Evolutionary conservation across 2,888 invertebrate species (phyloP), one percentile per base, ranked within the genome.

Genomic region (Watsonalla binaria): DNA sequence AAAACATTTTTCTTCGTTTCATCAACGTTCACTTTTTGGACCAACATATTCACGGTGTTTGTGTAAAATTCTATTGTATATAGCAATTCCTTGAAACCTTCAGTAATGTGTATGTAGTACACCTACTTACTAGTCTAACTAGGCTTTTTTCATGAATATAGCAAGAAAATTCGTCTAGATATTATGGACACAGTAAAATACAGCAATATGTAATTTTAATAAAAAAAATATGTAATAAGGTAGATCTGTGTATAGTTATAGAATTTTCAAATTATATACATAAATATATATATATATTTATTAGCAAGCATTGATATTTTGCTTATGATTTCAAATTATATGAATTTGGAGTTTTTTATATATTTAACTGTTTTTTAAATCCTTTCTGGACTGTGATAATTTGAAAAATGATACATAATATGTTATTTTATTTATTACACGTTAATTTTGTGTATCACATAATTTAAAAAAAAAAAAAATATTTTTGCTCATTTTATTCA

Each of bases 311-410:
- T 42, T 42, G 5, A 11, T 42, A 11, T 42, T 42, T 8, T 37
- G 37, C 11, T 42, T 42, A 11, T 11, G 11, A 11, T 11, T 42
- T 42, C 42, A 24, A 24, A 24, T 24, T 24, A 35, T 61, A 62
- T 59, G 53, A 51, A 51, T 48, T 51, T 42, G 48, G 58, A 52
- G 53, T 56, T 59, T 53, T 51, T 53, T 48, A 49, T 45, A 47
- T 52, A 59, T 51, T 57, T 59, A 56, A 62, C 64, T 65, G 60
- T 42, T 68, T 59, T 60, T 70, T 67, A 63, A 65, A 71, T 75
- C 73, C 64, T 73, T 63, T 63, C 57, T 67, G 72, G 73, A 78
- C 80, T 85, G 82, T 84, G 81, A 83, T 84, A 82, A 57, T 58
- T 62, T 56, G 50, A 61, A 42, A 11, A 42, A n/a, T n/a, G n/a